A percentile compares a stretch with the other conserved stretches of the same genome.
phyloP scores from a whole-genome alignment of 2,113 vertebrate genomes.

The Chauna torquata region DNA sequence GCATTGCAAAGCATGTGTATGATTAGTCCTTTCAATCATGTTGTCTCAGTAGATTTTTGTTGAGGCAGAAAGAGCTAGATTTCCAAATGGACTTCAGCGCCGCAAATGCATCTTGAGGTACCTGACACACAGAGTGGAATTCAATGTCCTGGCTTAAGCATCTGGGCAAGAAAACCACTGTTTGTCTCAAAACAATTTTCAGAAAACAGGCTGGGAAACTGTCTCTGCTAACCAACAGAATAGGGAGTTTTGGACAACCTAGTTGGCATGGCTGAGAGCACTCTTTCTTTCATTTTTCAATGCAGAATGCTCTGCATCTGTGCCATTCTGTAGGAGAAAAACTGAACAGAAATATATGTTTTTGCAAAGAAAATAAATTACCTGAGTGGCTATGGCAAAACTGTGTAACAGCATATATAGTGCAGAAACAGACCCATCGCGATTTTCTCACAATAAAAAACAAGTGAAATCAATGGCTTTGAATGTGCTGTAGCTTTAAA shows the following conservation, averaged over 20 bases:
- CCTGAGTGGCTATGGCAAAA: background rate
- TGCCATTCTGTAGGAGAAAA: background rate
- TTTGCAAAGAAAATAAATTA: background rate
- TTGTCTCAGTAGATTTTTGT: background rate
- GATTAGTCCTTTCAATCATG: background rate
- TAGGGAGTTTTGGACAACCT: background rate
- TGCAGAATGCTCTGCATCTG: background rate
- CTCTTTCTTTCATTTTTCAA: background rate
- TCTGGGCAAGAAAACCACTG: background rate
- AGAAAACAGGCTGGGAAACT: background rate
- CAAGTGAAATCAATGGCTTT: background rate
- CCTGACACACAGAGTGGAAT: background rate
- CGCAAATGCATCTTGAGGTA: background rate
- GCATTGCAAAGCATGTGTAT: background rate
- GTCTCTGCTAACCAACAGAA: background rate
- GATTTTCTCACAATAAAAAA: background rate
- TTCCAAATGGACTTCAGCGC: background rate
- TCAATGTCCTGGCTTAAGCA: background rate
- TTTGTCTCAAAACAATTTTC: background rate
- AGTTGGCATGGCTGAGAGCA: background rate
- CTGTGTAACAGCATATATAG: background rate
- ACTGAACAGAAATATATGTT: background rate
- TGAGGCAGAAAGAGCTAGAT: background rate
- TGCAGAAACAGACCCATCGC: background rate
- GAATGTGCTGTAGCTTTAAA: background rate